Base-by-base conservation (phyloP, 2,888 invertebrate genomes). In the Thyatira batis region DNA sequence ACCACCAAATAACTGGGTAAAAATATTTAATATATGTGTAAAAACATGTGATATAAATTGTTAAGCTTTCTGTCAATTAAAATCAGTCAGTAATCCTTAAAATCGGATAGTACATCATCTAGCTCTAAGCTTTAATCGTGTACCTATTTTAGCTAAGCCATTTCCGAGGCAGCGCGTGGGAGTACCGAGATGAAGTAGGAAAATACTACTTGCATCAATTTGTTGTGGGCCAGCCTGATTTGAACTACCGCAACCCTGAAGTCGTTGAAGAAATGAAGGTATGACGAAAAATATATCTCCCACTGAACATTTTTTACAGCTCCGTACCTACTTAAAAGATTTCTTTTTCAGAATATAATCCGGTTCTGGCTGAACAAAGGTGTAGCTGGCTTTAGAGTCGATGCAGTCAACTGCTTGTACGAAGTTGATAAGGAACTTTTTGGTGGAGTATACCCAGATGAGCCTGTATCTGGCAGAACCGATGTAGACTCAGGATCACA, bases 381-480 rank as follows among this genome's bases (percentile, higher is more conserved):
- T 2, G 94, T 98, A 0, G 96, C 96, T 73, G 98, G 98, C 5
- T 97, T 98, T 74, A 94, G 98, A 71, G 93, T 98, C 5, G 96
- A 97, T 68, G 96, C 97, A 0, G 93, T 96, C 0, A 93, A 93
- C 72, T 94, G 93, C 75, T 71, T 95, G 39, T 95, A 91, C 57
- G 95, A 96, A 82, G 92, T 87, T 0, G 85, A 92, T 45, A 92
- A 92, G 63, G 77, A 83, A 45, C 74, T 86, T 1, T 87, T 69
- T 45, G 88, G 84, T n/a, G 91, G 92, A 1, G 73, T 69, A 49
- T 85, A 93, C 43, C 81, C 82, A 5, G 93, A 95, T 71, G 95
- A 95, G 73, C 94, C 94, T 0, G 60, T 71, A 2, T 91, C 92
- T 39, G 92, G 89, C 49, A 78, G 69, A 27, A 67, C 78, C 9